Evolutionary conservation across 2,888 invertebrate species (phyloP).

Genomic region (Buathra laborator): DNA sequence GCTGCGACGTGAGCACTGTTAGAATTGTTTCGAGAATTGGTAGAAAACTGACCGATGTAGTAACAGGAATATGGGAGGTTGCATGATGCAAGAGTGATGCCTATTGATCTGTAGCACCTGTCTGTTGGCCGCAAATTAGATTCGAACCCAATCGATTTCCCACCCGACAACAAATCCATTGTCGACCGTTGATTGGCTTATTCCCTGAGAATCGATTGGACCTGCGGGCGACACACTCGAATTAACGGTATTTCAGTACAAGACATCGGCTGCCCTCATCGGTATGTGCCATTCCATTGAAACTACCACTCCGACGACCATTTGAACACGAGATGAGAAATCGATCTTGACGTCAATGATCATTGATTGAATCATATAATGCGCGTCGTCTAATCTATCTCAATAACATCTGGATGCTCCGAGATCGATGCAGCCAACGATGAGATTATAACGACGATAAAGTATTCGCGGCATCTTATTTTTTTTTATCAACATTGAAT

Average conservation of each 20-base stretch:
- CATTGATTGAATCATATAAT: conserved; percentile 26
- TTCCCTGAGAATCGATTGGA: conserved; percentile 58
- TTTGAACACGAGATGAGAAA: not conserved
- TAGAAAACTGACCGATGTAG: conserved; percentile 27
- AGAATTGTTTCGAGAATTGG: not conserved
- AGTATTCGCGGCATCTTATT: not conserved
- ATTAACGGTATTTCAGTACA: conserved; percentile 61
- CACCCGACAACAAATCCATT: conserved; percentile 70
- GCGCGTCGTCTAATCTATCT: not conserved
- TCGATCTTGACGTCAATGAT: conserved; percentile 9
- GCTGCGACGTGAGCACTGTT: not conserved
- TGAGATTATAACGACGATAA: not conserved
- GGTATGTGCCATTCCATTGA: not conserved
- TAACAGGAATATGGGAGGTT: conserved; percentile 38
- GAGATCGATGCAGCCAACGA: not conserved
- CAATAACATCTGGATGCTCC: not conserved
- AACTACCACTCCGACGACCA: conserved; percentile 1
- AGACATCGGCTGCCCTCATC: conserved; percentile 22
- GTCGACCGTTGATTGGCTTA: conserved; percentile 72
- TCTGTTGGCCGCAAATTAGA: conserved; percentile 75
- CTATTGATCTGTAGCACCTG: conserved; percentile 75
- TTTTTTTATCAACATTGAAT: conserved; percentile 18
- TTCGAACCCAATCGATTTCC: conserved; percentile 73
- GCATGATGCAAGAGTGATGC: conserved; percentile 61
- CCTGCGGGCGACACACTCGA: conserved; percentile 57